phyloP scores from a whole-genome alignment of 2,888 invertebrate species.

The Erebia aethiops region DNA sequence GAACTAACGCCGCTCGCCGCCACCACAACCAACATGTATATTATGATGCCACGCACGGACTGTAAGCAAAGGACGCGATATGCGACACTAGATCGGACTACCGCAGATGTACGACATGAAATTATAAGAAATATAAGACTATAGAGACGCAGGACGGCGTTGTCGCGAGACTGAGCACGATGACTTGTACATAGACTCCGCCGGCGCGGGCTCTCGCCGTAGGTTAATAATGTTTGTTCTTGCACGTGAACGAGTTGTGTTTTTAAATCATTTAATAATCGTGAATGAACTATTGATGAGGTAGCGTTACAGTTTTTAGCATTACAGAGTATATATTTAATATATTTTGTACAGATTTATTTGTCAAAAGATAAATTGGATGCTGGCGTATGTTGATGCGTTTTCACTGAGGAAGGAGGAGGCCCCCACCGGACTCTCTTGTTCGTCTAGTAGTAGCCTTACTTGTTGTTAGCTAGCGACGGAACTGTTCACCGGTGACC shows the following conservation, averaged over 20 bases:
- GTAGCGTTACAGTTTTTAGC: slow-evolving; percentile 83
- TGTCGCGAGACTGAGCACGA: slow-evolving; percentile 68
- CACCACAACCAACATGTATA: slow-evolving; percentile 69
- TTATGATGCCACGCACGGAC: slow-evolving; percentile 81
- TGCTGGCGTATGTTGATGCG: slow-evolving; percentile 79
- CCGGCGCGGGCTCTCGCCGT: slow-evolving; percentile 55
- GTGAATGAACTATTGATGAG: slow-evolving; percentile 81
- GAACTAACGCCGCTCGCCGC: slow-evolving; percentile 68
- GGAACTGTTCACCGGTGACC: slow-evolving; percentile 45
- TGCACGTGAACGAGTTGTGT: slow-evolving; percentile 81
- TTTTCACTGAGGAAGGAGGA: slow-evolving; percentile 78
- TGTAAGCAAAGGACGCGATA: slow-evolving; percentile 80
- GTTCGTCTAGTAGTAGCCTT: slow-evolving; percentile 54
- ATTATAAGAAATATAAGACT: slow-evolving; percentile 74
- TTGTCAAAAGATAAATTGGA: slow-evolving; percentile 84
- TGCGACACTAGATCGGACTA: slow-evolving; percentile 70
- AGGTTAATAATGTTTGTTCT: slow-evolving; percentile 81
- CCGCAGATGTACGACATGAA: slow-evolving; percentile 71
- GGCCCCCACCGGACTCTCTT: slow-evolving; percentile 66
- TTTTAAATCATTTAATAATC: slow-evolving; percentile 82
- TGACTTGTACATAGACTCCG: slow-evolving; percentile 78
- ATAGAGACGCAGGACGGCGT: slow-evolving; percentile 68
- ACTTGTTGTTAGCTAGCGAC: slow-evolving; percentile 30
- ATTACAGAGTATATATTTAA: slow-evolving; percentile 84
- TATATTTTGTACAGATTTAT: slow-evolving; percentile 84